Evolutionary conservation across 2,113 vertebrate genomes (phyloP), one percentile per base, ranked within the genome.

Genomic region (Poeciliopsis turrubarensis): DNA sequence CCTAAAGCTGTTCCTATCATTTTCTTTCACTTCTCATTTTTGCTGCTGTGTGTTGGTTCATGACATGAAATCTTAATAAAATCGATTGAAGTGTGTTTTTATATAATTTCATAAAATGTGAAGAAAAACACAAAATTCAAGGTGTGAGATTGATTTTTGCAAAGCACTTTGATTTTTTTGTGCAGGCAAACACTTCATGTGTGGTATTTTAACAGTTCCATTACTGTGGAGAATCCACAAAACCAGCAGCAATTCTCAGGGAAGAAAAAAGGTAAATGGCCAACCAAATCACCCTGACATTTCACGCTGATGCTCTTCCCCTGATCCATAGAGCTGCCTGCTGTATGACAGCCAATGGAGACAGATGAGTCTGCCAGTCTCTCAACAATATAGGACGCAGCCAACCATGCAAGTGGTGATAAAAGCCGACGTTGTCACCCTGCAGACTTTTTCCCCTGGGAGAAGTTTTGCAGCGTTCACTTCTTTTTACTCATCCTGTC

Each of bases 341-440:
- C 74, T 76, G 69, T 84, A 85, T 82, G 79, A 89, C 85, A 85
- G 80, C 79, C 81, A 90, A 89, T 88, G 87, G 89, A 92, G 92
- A 93, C 80, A 77, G 90, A 93, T 92, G 75, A 73, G 60, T 77
- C 85, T 78, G 87, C 77, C 63, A 73, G 77, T 84, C 86, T 86
- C 87, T 70, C 83, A 90, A 90, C 90, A 93, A 88, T 89, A 89
- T 78, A 78, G 81, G 82, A 89, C 78, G 88, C 92, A 92, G 86
- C 89, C 89, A 90, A 89, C 86, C 87, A 81, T 88, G 84, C 81
- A 84, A 87, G 81, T 70, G 78, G 80, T 77, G 89, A 92, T 94
- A 92, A 94, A 92, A 93, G 91, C 87, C 72, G 61, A 88, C 82
- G 91, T 92, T 92, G 91, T 92, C 87, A 88, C 80, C 90, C 78